Evolutionary conservation across 2,113 vertebrate genomes (phyloP).

Genomic region (Phyllostomus discolor): DNA sequence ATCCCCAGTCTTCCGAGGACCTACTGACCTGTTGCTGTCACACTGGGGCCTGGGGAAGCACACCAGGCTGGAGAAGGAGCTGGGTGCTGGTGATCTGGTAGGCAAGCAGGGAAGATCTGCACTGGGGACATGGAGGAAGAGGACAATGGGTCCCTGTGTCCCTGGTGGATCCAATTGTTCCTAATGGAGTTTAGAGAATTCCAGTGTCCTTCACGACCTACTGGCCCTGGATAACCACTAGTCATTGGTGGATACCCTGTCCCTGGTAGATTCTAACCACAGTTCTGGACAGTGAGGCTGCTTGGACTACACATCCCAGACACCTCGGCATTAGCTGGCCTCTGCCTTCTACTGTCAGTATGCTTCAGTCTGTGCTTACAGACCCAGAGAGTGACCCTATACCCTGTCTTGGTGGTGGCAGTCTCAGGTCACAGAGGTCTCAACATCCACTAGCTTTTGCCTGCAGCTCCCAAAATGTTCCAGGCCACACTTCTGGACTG

Average conservation of each 20-base stretch:
- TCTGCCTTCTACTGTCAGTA: background rate
- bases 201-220: background rate
- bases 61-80: background rate
- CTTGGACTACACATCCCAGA: background rate
- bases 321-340: background rate
- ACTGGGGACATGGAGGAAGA: background rate
- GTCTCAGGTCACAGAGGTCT: background rate
- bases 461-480: background rate
- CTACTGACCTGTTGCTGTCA: background rate
- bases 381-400: too few relatives aligned
- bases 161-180: background rate
- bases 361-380: background rate
- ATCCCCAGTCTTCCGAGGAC: background rate
- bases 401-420: too few relatives aligned
- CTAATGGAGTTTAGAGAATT: background rate
- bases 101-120: background rate
- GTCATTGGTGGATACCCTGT: background rate
- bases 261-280: background rate
- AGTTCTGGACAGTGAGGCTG: background rate
- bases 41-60: background rate
- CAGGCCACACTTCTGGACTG: background rate
- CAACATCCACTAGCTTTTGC: background rate
- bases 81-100: background rate
- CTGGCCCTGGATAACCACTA: background rate
- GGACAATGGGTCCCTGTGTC: background rate